phyloP scores from a whole-genome alignment of 1,140 invertebrate species.

The Tigriopus japonicus region DNA sequence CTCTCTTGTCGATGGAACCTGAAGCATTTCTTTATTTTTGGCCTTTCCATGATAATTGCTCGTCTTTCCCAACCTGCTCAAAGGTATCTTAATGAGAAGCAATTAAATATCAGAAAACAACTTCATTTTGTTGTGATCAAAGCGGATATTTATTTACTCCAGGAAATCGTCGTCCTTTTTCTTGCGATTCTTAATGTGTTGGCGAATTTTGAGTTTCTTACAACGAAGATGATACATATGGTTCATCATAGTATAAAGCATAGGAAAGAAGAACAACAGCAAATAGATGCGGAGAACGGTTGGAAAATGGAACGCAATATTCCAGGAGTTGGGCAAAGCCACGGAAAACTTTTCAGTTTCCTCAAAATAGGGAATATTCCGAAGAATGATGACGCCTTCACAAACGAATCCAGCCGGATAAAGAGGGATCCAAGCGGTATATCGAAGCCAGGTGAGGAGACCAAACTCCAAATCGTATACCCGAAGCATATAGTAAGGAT shows the following conservation, averaged over 20 bases:
- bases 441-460: conserved; percentile 65
- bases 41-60: too few species aligned
- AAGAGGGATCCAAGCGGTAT: conserved; percentile 76
- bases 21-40: too few species aligned
- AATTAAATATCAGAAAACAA: too few species aligned
- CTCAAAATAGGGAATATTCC: conserved; percentile 71
- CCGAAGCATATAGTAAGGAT: conserved; percentile 74
- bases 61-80: too few species aligned
- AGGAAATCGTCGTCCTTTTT: not conserved
- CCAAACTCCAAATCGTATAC: conserved; percentile 49
- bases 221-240: conserved; percentile 12
- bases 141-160: too few species aligned
- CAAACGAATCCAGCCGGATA: conserved; percentile 74
- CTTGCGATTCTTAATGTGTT: conserved; percentile 3
- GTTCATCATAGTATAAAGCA: conserved; percentile 19
- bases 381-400: conserved; percentile 57
- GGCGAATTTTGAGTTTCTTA: conserved; percentile 8
- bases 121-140: too few species aligned
- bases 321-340: conserved; percentile 58
- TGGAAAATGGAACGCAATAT: conserved; percentile 70
- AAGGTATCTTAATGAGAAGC: too few species aligned
- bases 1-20: too few species aligned
- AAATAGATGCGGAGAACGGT: conserved; percentile 55
- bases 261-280: conserved; percentile 46
- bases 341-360: conserved; percentile 57